Percentiles rank a stretch among this genome's conserved stretches.
These are phyloP conservation scores for Callyntrura guangdongensis DNA, from an alignment of 2,888 invertebrate species.

Conservation along the genomic window DNA sequence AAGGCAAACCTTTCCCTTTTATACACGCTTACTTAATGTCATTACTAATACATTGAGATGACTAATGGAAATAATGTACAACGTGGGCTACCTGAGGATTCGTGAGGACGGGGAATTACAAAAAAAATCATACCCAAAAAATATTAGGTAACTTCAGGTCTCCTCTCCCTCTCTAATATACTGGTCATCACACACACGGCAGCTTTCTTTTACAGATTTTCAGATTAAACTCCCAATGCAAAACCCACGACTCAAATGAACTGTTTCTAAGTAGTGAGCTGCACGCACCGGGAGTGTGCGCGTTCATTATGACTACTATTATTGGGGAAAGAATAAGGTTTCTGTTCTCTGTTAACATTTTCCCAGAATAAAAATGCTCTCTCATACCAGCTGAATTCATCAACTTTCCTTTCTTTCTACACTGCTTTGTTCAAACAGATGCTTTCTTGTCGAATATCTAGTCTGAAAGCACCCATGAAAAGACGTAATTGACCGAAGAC, in stretches of 20 bases:
- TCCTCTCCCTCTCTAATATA: not conserved
- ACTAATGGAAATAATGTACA: not conserved
- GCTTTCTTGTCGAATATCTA: not conserved
- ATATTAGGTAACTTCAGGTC: too few relatives aligned
- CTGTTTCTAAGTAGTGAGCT: not conserved
- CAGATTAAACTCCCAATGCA: too few relatives aligned
- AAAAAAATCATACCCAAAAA: not conserved
- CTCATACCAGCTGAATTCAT: slow-evolving; percentile 27
- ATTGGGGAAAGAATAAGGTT: not conserved
- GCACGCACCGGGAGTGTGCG: slow-evolving; percentile 12
- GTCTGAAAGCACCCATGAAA: not conserved
- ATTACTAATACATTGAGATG: slow-evolving; percentile 5
- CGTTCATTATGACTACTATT: not conserved
- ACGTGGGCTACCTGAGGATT: slow-evolving; percentile 3
- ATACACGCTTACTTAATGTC: not conserved
- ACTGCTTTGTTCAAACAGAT: slow-evolving; percentile 36
- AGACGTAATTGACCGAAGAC: not conserved
- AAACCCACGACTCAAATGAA: too few relatives aligned
- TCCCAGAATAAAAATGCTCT: not conserved
- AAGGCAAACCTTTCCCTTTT: not conserved
- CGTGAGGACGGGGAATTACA: not conserved
- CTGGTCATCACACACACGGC: too few relatives aligned
- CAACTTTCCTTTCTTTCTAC: slow-evolving; percentile 17
- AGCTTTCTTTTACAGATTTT: too few relatives aligned
- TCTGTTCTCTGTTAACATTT: slow-evolving; percentile 12